Evolutionary conservation across 2,113 vertebrate genomes (phyloP), one percentile per base, ranked within the genome.

Genomic region (Mesitornis unicolor): DNA sequence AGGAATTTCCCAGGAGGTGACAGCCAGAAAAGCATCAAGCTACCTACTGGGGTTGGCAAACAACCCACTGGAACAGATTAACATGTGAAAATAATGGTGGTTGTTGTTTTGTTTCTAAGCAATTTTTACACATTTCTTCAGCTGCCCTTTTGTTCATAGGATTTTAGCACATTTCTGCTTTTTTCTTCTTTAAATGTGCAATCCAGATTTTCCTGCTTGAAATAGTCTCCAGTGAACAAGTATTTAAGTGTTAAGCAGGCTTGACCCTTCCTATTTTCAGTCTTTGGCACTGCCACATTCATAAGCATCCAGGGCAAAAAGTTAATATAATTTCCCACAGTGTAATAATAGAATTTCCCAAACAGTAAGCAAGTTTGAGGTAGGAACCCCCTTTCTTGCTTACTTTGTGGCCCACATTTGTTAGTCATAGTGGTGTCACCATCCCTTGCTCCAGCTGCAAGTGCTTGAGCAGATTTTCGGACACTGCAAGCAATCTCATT

Each of bases 351-450:
- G 33, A 47, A 47, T 53, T 79, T 89, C 71, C 61, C 29, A 56
- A 84, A 64, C 2, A 24, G 33, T 60, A 31, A 80, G 31, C 0
- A 0, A 28, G 5, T 68, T 56, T 53, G 48, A 71, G 14, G 53
- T 28, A 21, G 3, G 29, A 86, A 47, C 15, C 24, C 48, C 54
- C 19, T 53, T 61, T 60, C 60, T 57, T 71, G 35, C 29, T 92
- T 83, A 19, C 35, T 87, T 71, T n/a, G 43, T 35, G 26, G 8
- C 7, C 40, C 16, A 14, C 28, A 35, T 61, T 73, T 15, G 17
- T 83, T 53, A 74, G 28, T 85, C 53, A 26, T 2, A 47, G 29
- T 22, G 69, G 2, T 54, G 45, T 53, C 42, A 17, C 45, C 74
- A 50, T 53, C 25, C 28, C 25, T 64, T 33, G 26, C 64, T 79